Base-by-base conservation (phyloP, 2,797 vertebrate species). In the Knipowitschia caucasica region DNA sequence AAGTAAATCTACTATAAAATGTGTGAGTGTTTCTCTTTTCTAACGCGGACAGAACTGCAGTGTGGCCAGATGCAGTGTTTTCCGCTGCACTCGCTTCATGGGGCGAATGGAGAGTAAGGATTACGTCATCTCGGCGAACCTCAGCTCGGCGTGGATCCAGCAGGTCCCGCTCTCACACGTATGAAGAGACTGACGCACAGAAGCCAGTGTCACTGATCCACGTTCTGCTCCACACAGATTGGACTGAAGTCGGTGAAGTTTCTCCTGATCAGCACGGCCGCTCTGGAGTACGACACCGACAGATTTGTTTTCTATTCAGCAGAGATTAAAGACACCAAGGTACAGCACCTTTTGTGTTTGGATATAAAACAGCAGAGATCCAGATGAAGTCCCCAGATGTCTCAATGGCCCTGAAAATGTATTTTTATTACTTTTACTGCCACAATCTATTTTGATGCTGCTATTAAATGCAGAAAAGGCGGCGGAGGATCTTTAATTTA, bases 111-210 rank as follows among this genome's bases (percentile, higher is more conserved):
- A 87, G 1, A 30, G 18, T 0, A 69, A 67, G 21, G 51, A 4
- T 0, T 91, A 88, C 59, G 61, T 15, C 4, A 84, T 94, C 58
- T 77, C 78, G n/a, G 89, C 89, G 26, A 84, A 86, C 31, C 64
- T 94, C 5, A 88, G 81, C 0, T 92, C 91, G 50, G 59, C 50
- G n/a, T 95, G 92, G 93, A 85, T 89, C 23, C 54, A 88, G 71
- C 87, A 91, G 87, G 90, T 90, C 75, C 55, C 1, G n/a, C 14
- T 36, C 2, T 15, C 12, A 23, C 33, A 51, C 8, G 49, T 2
- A 27, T 2, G 6, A 10, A 46, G 21, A 10, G 3, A n/a, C 30
- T 46, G 11, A 49, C 15, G 18, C 7, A 27, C 7, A 4, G 10
- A 29, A 34, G 20, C 11, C 17, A 29, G 4, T 21, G 17, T 21